Evolutionary conservation across 2,888 invertebrate species (phyloP), one percentile per base, ranked within the genome.

Genomic region (Andrena marginata): DNA sequence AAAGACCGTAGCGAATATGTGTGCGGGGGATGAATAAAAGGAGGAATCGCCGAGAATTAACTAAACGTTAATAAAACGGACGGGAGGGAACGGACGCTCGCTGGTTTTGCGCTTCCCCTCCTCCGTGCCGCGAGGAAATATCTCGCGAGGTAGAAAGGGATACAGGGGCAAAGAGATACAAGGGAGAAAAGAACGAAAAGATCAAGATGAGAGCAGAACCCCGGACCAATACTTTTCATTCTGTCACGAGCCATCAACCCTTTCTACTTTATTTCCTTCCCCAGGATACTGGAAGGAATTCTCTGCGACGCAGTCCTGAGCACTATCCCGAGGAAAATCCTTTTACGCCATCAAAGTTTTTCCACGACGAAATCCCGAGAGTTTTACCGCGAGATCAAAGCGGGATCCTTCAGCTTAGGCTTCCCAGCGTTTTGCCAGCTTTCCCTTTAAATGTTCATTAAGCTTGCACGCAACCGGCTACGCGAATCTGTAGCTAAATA

Each of bases 51-150:
- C 64, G 80, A 56, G 63, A 72, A 85, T 77, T 92, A 92, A 91
- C 91, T 90, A 89, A 78, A 87, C 88, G 87, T 90, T 88, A 86
- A 90, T 91, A 91, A 90, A 92, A 91, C 90, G 90, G 92, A 89
- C 88, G 89, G 76, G 77, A 62, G 72, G 71, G 80, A 84, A 80
- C 80, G 76, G 84, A 84, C 74, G 83, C 56, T 80, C 77, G 51
- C 68, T 54, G 69, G 31, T 64, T 33, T 54, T 54, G 54, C 60
- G 62, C 60, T 65, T 49, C 23, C 68, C 56, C 70, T 33, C 26
- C 33, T 23, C 33, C 63, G 33, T 10, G 31, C 63, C 42, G 60
- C 23, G 63, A 42, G 67, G 7, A 42, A 49, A 56, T 75, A 65
- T 76, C 67, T 69, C 64, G 71, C 68, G 75, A 73, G 49, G 31